phyloP scores from a whole-genome alignment of 2,888 invertebrate species.

The Amphimallon solstitiale region DNA sequence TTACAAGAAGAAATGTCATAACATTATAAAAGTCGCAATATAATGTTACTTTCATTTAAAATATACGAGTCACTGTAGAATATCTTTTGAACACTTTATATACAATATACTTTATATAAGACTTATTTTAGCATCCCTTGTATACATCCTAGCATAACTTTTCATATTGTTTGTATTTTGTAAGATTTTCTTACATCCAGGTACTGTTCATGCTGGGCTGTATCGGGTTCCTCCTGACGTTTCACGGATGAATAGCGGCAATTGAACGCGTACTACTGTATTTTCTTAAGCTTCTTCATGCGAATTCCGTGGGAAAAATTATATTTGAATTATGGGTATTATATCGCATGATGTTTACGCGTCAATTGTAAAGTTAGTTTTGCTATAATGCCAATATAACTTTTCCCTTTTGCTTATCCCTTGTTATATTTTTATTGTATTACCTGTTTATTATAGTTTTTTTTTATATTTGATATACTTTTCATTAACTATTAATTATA shows the following conservation, averaged over 20 bases:
- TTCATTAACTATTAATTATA: too few species aligned
- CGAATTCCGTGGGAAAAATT: slow-evolving; percentile 46
- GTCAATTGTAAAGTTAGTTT: slow-evolving; percentile 43
- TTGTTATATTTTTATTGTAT: too few species aligned
- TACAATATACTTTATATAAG: background rate
- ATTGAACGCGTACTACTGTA: slow-evolving; percentile 38
- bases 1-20: too few species aligned
- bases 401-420: too few species aligned
- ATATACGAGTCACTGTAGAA: too few species aligned
- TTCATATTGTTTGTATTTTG: slow-evolving; percentile 7
- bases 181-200: slow-evolving; percentile 15
- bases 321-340: slow-evolving; percentile 39
- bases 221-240: slow-evolving; percentile 36
- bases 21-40: too few species aligned
- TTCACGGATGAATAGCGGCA: slow-evolving; percentile 31
- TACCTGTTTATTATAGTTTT: too few species aligned
- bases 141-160: slow-evolving; percentile 7
- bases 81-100: too few species aligned
- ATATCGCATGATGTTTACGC: slow-evolving; percentile 40
- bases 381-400: background rate
- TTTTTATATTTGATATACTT: too few species aligned
- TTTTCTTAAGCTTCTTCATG: slow-evolving; percentile 38
- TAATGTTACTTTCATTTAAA: too few species aligned
- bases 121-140: slow-evolving; percentile 1
- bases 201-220: slow-evolving; percentile 20